phyloP scores from a whole-genome alignment of 2,797 vertebrate genomes.

The Aselliscus stoliczkanus region DNA sequence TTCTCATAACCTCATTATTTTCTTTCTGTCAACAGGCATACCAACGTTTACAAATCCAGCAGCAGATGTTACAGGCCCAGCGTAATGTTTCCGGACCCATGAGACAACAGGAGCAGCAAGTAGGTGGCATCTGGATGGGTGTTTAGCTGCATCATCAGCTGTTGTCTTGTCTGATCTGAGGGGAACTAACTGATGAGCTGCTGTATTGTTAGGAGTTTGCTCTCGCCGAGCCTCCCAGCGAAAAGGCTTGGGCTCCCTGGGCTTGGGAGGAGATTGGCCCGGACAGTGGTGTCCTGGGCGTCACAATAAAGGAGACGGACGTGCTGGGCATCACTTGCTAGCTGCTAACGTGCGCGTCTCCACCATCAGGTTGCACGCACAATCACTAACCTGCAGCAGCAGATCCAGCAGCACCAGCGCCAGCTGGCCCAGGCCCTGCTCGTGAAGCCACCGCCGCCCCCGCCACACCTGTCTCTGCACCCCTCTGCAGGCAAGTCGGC shows the following conservation, averaged over 20 bases:
- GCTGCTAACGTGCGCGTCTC: accelerated
- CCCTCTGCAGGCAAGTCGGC: slow-evolving; percentile 92
- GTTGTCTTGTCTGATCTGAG: not conserved
- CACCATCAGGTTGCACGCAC: slow-evolving; percentile 94
- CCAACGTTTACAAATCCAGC: slow-evolving; percentile 99
- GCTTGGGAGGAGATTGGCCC: not conserved
- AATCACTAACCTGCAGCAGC: slow-evolving; percentile 99
- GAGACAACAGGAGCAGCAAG: slow-evolving; percentile 99
- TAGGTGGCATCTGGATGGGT: slow-evolving; percentile 79
- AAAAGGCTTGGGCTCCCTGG: not conserved
- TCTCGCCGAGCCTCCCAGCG: not conserved
- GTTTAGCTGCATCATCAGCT: not conserved
- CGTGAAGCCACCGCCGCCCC: slow-evolving; percentile 88
- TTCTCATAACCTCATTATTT: not conserved
- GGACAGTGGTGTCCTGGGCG: not conserved
- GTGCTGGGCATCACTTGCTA: accelerated
- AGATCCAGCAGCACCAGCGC: slow-evolving; percentile 99
- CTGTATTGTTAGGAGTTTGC: accelerated
- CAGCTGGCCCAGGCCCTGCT: slow-evolving; percentile 99
- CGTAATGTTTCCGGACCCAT: slow-evolving; percentile 98
- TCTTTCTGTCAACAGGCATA: slow-evolving; percentile 86
- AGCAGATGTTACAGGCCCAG: slow-evolving; percentile 99
- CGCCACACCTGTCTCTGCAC: slow-evolving; percentile 91
- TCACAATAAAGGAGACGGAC: not conserved
- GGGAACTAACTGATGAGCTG: not conserved